Evolutionary conservation across 1,140 invertebrate species (phyloP), one percentile per base, ranked within the genome.

Genomic region (Drosophila athabasca): DNA sequence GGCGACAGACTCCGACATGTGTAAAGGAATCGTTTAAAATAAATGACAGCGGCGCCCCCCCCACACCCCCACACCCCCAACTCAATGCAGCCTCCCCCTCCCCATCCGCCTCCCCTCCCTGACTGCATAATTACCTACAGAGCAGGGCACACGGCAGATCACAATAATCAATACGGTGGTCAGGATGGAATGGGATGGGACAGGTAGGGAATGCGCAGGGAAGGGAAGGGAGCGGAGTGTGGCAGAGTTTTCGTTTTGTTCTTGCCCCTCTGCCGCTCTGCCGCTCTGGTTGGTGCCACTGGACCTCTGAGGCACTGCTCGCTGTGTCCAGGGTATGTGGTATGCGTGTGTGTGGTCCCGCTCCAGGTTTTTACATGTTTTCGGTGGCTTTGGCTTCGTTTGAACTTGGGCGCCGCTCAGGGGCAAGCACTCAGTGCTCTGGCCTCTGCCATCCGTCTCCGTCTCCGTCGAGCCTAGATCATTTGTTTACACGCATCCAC

Each of bases 1-100:
- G 83, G 81, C 82, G 82, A 88, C 79, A 88, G 79, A 76, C 72
- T 76, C 64, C 64, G 79, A 89, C 84, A 88, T 88, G 84, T 88
- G 83, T 88, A 88, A 88, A 88, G 76, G 83, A 88, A 88, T 88
- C 83, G 83, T 88, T 88, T 88, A 88, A 88, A 88, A 88, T 88
- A 88, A 88, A 88, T 89, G 83, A 88, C 83, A 88, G 79, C 61
- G 53, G 67, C 65, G 54, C 64, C 77, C 80, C 80, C 80, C 41
- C 11, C 8, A 43, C 53, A 5, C 24, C 9, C 39, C 17, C 7
- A 6, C 41, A 44, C 39, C 19, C 49, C 59, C 48, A 41, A 24
- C 24, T 44, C 17, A 22, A 39, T 26, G 13, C 22, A 7, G 39
- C 22, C 60, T 13, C 22, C 46, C 29, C 39, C 29, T 2, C 6